Percentiles rank a stretch among this genome's conserved stretches.
Evolutionary conservation across 1,140 invertebrate species (phyloP).

Genomic region (Drosophila pallidifrons): DNA sequence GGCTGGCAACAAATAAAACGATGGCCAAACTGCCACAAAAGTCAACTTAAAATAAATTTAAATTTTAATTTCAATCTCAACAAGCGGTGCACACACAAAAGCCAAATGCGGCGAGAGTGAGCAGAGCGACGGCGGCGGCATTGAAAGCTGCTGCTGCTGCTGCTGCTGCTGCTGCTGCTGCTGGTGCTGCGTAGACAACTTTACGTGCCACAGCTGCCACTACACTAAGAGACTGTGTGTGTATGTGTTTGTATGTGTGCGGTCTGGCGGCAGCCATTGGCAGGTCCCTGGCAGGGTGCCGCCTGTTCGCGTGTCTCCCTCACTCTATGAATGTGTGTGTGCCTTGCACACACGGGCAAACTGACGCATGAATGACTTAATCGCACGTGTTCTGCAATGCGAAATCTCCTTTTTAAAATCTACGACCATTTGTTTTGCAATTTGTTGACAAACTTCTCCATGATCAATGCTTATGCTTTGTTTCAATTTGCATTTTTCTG

Average conservation of each 20-base stretch:
- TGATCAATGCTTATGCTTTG: neutral
- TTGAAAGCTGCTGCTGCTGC: constrained; percentile 23
- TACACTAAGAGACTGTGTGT: constrained; percentile 21
- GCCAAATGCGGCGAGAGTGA: constrained; percentile 41
- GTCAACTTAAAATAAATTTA: constrained; percentile 78
- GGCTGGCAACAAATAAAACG: constrained; percentile 43
- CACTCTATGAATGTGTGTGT: constrained; percentile 18
- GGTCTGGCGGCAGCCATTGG: constrained; percentile 57
- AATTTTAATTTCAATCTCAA: constrained; percentile 79
- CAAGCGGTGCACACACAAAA: constrained; percentile 54
- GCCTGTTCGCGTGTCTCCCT: constrained; percentile 21
- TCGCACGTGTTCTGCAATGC: constrained; percentile 47
- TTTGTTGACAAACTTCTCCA: neutral
- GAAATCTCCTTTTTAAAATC: constrained; percentile 24
- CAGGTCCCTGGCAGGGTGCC: constrained; percentile 44
- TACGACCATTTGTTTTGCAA: neutral
- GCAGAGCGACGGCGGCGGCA: constrained; percentile 22
- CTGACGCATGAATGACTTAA: constrained; percentile 65
- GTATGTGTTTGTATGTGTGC: constrained; percentile 7
- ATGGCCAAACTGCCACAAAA: constrained; percentile 62
- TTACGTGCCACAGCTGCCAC: constrained; percentile 66
- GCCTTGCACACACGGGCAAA: constrained; percentile 58
- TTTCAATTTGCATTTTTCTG: neutral
- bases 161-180: constrained; percentile 38
- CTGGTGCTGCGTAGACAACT: constrained; percentile 74